Percentiles rank a stretch among this genome's conserved stretches.
Conservation (phyloP, 2,113 vertebrate genomes). For the Neopipo cinnamomea region DNA sequence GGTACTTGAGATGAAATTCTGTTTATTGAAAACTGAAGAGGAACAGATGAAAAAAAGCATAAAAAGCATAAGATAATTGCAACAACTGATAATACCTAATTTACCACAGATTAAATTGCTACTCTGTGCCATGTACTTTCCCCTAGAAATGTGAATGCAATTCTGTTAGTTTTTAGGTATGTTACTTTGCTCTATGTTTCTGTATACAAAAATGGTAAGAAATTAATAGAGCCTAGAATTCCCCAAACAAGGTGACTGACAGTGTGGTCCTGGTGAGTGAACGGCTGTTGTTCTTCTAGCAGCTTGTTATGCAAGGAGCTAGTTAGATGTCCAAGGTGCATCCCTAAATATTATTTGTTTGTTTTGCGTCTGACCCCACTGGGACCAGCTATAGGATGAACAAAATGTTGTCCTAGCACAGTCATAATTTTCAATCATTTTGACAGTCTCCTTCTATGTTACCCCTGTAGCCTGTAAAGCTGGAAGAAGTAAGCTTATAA, state of each 20-base stretch:
- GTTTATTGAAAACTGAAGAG: neutral
- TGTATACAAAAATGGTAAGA: neutral
- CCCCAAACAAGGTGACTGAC: neutral
- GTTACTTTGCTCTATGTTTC: neutral
- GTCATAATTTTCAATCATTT: neutral
- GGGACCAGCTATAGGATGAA: neutral
- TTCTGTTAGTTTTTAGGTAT: neutral
- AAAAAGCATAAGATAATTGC: neutral
- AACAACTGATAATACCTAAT: neutral
- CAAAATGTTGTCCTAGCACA: neutral
- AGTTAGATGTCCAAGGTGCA: neutral
- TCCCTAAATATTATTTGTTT: neutral
- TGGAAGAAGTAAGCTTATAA: neutral
- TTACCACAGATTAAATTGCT: neutral
- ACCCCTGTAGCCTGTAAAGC: neutral
- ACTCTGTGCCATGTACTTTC: neutral
- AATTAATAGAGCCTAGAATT: neutral
- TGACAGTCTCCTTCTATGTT: neutral
- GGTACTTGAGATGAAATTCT: neutral
- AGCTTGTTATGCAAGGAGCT: neutral
- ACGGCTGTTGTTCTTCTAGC: neutral
- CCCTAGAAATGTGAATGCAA: neutral
- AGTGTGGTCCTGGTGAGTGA: neutral
- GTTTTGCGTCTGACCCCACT: neutral
- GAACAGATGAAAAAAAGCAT: neutral